Evolutionary conservation across 2,797 vertebrate genomes (phyloP).

Genomic region (Discoglossus pictus): DNA sequence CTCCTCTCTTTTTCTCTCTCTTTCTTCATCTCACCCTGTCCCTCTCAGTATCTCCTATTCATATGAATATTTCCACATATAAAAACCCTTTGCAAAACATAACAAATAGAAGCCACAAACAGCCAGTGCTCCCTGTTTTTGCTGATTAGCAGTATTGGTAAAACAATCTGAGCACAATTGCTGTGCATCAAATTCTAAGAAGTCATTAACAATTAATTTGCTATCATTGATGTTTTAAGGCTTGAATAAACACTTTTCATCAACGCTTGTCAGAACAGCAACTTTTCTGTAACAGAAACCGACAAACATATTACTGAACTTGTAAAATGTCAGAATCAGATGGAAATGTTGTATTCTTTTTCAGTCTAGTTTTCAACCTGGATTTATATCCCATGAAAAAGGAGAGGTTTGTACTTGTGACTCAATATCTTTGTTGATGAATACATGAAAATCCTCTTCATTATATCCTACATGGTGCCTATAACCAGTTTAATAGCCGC

Average conservation of each 20-base stretch:
- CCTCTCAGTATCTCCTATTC: too few relatives aligned
- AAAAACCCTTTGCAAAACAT: too few relatives aligned
- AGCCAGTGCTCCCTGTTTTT: too few relatives aligned
- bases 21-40: too few relatives aligned
- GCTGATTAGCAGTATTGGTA: conserved; percentile 27
- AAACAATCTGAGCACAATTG: not conserved
- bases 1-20: too few relatives aligned
- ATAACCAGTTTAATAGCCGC: conserved; percentile 18
- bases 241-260: conserved; percentile 23
- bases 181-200: conserved; percentile 30
- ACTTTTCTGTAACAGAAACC: conserved; percentile 1
- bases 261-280: conserved; percentile 22
- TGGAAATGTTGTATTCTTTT: too few relatives aligned
- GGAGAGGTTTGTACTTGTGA: not conserved
- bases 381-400: too few relatives aligned
- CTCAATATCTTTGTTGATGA: conserved; percentile 2
- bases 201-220: conserved; percentile 42
- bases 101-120: too few relatives aligned
- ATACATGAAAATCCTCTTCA: conserved; percentile 16
- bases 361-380: too few relatives aligned
- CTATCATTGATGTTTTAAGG: conserved; percentile 17
- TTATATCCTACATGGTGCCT: conserved; percentile 6
- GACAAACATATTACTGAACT: too few relatives aligned
- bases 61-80: too few relatives aligned
- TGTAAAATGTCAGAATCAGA: too few relatives aligned